Conservation (phyloP, 2,797 vertebrate species). For the Peromyscus attwateri region DNA sequence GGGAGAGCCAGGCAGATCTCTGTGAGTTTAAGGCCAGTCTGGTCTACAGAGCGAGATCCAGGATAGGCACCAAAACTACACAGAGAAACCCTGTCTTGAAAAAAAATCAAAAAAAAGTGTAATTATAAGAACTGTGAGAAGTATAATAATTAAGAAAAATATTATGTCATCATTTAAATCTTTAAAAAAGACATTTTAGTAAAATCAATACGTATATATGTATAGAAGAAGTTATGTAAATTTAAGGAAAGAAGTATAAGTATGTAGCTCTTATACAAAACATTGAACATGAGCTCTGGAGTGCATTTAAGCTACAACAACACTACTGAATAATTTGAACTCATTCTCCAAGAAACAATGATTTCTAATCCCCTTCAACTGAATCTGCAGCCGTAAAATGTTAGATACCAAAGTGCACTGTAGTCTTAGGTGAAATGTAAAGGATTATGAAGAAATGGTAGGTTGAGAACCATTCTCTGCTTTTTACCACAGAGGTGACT, state of each 20-base stretch:
- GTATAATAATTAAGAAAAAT: background rate
- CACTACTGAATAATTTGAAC: background rate
- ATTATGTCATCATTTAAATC: background rate
- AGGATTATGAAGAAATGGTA: background rate
- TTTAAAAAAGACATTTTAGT: background rate
- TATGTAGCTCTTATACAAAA: background rate
- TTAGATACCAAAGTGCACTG: background rate
- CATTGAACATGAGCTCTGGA: background rate
- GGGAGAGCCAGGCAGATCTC: no score
- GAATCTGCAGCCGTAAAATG: background rate
- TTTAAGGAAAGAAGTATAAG: background rate
- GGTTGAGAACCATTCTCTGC: background rate
- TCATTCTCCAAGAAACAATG: slow-evolving; percentile 31
- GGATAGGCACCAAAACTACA: no score
- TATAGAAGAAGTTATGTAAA: background rate
- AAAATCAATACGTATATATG: background rate
- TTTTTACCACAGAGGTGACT: background rate
- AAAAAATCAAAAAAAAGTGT: background rate
- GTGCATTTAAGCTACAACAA: slow-evolving; percentile 1
- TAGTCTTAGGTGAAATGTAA: background rate
- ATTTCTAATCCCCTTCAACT: background rate
- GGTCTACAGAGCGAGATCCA: no score
- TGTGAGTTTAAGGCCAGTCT: no score
- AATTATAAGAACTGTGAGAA: background rate
- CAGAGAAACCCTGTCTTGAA: no score